phyloP scores from a whole-genome alignment of 2,113 vertebrate genomes.

The Lota lota region DNA sequence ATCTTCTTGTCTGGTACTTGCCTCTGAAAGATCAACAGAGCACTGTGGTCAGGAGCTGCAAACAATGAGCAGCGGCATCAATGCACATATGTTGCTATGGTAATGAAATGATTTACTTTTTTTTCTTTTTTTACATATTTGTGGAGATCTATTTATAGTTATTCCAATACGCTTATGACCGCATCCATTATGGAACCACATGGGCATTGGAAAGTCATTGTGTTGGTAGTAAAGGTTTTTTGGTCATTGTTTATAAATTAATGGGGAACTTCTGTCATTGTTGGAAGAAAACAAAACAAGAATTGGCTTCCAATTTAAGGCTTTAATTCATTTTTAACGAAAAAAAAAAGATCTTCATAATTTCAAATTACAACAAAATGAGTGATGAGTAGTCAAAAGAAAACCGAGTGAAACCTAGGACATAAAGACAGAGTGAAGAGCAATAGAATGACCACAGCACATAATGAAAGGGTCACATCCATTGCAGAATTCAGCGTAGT shows the following conservation, averaged over 20 bases:
- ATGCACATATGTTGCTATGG: slow-evolving; percentile 3
- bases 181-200: too few species aligned
- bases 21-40: not conserved
- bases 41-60: not conserved
- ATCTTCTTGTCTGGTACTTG: too few species aligned
- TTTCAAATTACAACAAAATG: not conserved
- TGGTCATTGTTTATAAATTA: too few species aligned
- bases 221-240: too few species aligned
- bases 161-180: not conserved
- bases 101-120: not conserved
- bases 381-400: not conserved
- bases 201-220: too few species aligned
- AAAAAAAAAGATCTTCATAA: not conserved
- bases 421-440: not conserved
- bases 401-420: not conserved
- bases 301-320: too few species aligned
- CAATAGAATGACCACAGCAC: not conserved
- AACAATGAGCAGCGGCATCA: not conserved
- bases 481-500: not conserved
- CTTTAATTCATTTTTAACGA: not conserved
- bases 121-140: too few species aligned
- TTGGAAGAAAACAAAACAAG: too few species aligned
- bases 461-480: not conserved
- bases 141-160: too few species aligned
- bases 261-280: too few species aligned